Evolutionary conservation across 2,113 vertebrate genomes (phyloP), one percentile per base, ranked within the genome.

Genomic region (Tympanuchus pallidicinctus): DNA sequence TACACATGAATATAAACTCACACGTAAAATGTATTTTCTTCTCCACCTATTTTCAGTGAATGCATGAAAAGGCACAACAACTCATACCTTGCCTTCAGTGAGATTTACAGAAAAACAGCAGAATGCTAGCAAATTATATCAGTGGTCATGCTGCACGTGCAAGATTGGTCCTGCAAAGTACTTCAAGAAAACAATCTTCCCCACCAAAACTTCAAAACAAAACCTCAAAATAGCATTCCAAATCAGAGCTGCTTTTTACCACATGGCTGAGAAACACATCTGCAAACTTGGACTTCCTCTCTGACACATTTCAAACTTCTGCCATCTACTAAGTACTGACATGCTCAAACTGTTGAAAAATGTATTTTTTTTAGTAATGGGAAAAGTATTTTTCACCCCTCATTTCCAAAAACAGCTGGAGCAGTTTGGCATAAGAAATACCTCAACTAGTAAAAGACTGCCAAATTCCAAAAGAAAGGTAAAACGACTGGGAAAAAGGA

Each of bases 381-480:
- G 43, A 83, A 81, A 90, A 88, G 18, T 64, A 78, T 84, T 96
- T 94, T 90, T 94, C 56, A 86, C 19, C 52, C 25, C 30, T 69
- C 5, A 36, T 65, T 94, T 91, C 47, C 65, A 94, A 88, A 93
- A 78, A 1, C 79, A 94, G 85, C 54, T 81, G 43, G 20, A 93
- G 79, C 10, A 84, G 36, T 84, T 91, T 82, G 70, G 80, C 66
- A 61, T 65, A 69, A 81, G 82, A 94, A 92, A 77, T 16, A 78
- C 69, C 84, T 79, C 45, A 54, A 28, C 67, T 36, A 80, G 50
- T 42, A 77, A 45, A 81, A 16, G 47, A 74, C 56, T 88, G 89
- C 75, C 82, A 90, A 93, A 92, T 95, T 94, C 89, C 72, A 90
- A 22, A 80, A 77, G 79, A 88, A 91, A 91, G 87, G 82, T 91